phyloP scores from a whole-genome alignment of 2,113 vertebrate species.

The Scytalopus superciliaris region DNA sequence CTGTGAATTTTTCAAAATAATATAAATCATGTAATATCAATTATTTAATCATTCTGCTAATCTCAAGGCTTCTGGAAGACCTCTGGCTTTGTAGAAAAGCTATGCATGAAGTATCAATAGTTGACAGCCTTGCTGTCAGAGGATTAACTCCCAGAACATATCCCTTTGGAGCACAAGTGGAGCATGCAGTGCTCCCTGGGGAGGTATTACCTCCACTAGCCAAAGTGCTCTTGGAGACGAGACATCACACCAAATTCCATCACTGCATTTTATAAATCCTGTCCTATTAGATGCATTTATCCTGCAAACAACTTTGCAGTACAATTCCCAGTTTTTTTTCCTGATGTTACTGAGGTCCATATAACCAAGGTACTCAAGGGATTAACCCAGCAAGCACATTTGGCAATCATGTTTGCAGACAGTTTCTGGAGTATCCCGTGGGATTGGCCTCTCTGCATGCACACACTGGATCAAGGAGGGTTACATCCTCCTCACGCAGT shows the following conservation, averaged over 20 bases:
- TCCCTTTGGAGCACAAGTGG: background rate
- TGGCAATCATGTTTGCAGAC: background rate
- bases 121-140: constrained; percentile 3
- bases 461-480: background rate
- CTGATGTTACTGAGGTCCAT: background rate
- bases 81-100: background rate
- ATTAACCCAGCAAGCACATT: background rate
- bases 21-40: constrained; percentile 14
- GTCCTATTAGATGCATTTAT: background rate
- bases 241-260: background rate
- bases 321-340: background rate
- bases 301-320: background rate
- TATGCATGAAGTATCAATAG: background rate
- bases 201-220: background rate
- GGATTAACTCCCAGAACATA: background rate
- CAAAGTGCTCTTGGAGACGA: background rate
- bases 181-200: background rate
- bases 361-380: background rate
- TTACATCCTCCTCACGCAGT: background rate
- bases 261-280: background rate
- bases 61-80: constrained; percentile 9
- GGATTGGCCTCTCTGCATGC: background rate
- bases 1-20: constrained; percentile 20
- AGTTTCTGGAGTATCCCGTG: background rate
- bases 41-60: constrained; percentile 46